These are phyloP conservation scores for Scaptomyza tumidula DNA, from an alignment of 2,888 invertebrate species.

Conservation along the genomic window DNA sequence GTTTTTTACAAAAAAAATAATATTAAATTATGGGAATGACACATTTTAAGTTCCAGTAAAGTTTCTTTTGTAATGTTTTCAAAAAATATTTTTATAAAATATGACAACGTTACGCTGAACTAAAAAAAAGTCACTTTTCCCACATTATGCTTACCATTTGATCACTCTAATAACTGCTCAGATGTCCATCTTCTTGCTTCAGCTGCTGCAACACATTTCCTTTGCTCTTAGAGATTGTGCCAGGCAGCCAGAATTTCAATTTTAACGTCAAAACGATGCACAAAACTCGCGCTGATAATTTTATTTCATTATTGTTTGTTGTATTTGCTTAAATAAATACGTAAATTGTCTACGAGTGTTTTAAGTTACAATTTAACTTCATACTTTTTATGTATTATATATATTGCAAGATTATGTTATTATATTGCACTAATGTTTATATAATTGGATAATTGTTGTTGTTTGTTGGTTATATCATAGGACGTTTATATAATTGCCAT, in stretches of 20 bases:
- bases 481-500: slow-evolving; percentile 48
- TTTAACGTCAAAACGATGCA: slow-evolving; percentile 14
- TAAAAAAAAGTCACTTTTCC: background rate
- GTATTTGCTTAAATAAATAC: background rate
- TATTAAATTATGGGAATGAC: too few species aligned
- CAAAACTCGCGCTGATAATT: slow-evolving; percentile 27
- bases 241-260: slow-evolving; percentile 2
- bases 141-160: slow-evolving; percentile 5
- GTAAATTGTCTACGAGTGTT: slow-evolving; percentile 58
- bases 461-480: slow-evolving; percentile 35
- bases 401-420: slow-evolving; percentile 20
- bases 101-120: too few species aligned
- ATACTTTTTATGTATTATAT: slow-evolving; percentile 7
- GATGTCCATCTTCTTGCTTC: slow-evolving; percentile 30
- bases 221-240: background rate
- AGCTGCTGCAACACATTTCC: slow-evolving; percentile 16
- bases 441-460: slow-evolving; percentile 27
- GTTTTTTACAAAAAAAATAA: too few species aligned
- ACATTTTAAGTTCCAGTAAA: too few species aligned
- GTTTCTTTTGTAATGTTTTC: too few species aligned
- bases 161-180: slow-evolving; percentile 27
- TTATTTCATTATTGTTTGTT: background rate
- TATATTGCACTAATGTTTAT: slow-evolving; percentile 51
- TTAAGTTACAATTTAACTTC: slow-evolving; percentile 33
- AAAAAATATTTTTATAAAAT: too few species aligned